Conservation (phyloP, 2,888 invertebrate genomes). For the Sphaerophoria taeniata region DNA sequence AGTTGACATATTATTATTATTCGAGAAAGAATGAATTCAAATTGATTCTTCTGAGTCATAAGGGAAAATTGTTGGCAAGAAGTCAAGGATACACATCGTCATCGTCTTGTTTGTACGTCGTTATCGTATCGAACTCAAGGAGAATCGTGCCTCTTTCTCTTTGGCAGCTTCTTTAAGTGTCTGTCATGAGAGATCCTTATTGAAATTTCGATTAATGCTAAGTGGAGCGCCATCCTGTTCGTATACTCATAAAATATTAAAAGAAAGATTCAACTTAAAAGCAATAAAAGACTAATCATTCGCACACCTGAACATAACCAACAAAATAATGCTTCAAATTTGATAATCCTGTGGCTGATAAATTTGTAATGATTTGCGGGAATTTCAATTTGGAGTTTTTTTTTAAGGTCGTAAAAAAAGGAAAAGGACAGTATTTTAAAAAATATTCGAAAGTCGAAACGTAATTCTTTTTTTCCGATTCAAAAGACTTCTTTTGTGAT, state of each 20-base stretch:
- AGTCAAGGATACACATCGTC: constrained; percentile 16
- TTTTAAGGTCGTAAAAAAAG: background rate
- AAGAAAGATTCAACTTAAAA: background rate
- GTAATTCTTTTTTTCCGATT: constrained; percentile 1
- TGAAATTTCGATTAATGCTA: constrained; percentile 15
- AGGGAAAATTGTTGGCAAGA: background rate
- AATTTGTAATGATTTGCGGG: no score
- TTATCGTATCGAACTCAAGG: background rate
- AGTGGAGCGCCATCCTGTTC: constrained; percentile 23
- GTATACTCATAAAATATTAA: constrained; percentile 15
- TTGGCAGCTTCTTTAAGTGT: background rate
- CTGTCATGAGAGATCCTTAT: background rate
- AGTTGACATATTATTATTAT: constrained; percentile 11
- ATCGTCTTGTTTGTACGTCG: background rate
- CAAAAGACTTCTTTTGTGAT: constrained; percentile 3
- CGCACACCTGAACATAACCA: background rate
- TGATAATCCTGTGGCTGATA: background rate
- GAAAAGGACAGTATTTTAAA: background rate
- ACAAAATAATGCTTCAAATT: background rate
- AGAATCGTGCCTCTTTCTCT: constrained; percentile 7
- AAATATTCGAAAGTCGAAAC: background rate
- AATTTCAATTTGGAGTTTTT: background rate
- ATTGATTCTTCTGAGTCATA: background rate
- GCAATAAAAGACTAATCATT: background rate
- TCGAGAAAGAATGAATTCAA: constrained; percentile 5